A percentile compares a stretch with the other conserved stretches of the same genome.
Conservation (phyloP, 2,113 vertebrate genomes). For the Taurulus bubalis region DNA sequence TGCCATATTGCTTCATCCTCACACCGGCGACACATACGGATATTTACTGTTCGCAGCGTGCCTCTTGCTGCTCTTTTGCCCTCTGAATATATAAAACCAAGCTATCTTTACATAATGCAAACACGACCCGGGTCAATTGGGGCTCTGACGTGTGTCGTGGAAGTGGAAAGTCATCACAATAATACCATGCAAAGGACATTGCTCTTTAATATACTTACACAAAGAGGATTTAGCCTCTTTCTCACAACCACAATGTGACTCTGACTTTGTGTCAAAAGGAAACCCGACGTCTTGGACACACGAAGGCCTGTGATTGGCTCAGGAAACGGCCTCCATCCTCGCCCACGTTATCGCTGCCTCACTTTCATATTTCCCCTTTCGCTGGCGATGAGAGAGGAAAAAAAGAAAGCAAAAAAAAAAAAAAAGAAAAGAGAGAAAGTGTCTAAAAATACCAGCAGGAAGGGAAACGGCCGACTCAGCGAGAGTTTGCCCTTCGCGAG, state of each 20-base stretch:
- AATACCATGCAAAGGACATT: constrained; percentile 35
- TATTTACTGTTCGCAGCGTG: neutral
- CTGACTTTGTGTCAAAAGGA: constrained; percentile 19
- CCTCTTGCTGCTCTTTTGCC: constrained; percentile 26
- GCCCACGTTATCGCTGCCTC: constrained; percentile 29
- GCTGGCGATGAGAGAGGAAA: constrained; percentile 32
- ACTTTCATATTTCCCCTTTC: constrained; percentile 58
- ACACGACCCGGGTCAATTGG: constrained; percentile 32
- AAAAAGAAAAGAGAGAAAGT: neutral
- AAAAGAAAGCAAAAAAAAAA: too few relatives aligned
- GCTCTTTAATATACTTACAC: constrained; percentile 59
- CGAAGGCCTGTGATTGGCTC: constrained; percentile 21
- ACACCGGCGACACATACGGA: neutral
- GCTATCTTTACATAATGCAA: constrained; percentile 44
- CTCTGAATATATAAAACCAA: constrained; percentile 1
- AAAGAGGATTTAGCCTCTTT: constrained; percentile 67
- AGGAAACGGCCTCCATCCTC: constrained; percentile 34
- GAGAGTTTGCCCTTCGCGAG: constrained; percentile 70
- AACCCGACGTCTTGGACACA: neutral
- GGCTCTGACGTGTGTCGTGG: constrained; percentile 1
- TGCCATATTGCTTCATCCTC: constrained; percentile 18
- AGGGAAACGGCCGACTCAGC: constrained; percentile 67
- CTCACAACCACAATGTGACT: constrained; percentile 41
- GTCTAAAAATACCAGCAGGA: constrained; percentile 65
- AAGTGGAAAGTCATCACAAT: constrained; percentile 46